Evolutionary conservation across 2,113 vertebrate species (phyloP).

Genomic region (Clarias magur): DNA sequence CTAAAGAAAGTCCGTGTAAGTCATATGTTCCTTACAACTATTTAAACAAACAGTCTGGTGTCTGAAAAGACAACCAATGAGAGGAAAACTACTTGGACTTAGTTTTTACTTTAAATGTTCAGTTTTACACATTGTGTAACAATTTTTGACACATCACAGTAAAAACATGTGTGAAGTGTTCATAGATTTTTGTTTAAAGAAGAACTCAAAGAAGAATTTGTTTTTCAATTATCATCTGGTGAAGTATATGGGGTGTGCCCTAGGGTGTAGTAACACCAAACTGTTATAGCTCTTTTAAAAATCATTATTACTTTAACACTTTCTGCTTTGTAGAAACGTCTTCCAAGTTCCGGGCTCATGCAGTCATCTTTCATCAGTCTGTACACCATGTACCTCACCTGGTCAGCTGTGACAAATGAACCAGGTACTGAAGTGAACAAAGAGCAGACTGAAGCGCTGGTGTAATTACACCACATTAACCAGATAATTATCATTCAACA

Average conservation of each 20-base stretch:
- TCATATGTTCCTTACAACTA: neutral
- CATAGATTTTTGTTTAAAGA: neutral
- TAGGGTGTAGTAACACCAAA: neutral
- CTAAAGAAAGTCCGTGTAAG: constrained; percentile 88
- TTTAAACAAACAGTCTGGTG: neutral
- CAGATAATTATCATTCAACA: neutral
- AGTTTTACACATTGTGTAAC: neutral
- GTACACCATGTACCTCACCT: constrained; percentile 93
- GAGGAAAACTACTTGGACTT: neutral
- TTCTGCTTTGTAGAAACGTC: constrained; percentile 74
- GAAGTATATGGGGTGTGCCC: neutral
- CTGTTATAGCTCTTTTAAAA: neutral
- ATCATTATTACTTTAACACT: neutral
- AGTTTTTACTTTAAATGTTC: neutral
- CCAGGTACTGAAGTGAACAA: constrained; percentile 73
- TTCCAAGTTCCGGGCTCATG: constrained; percentile 86
- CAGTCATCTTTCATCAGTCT: constrained; percentile 92
- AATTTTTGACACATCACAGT: neutral
- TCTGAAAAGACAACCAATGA: neutral
- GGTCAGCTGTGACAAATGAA: constrained; percentile 93
- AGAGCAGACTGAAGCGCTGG: neutral
- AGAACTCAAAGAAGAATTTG: neutral
- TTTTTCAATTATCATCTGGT: neutral
- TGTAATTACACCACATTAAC: neutral
- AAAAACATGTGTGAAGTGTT: neutral